Conservation (phyloP, 1,140 invertebrate species). For the Leptopilina boulardi region DNA sequence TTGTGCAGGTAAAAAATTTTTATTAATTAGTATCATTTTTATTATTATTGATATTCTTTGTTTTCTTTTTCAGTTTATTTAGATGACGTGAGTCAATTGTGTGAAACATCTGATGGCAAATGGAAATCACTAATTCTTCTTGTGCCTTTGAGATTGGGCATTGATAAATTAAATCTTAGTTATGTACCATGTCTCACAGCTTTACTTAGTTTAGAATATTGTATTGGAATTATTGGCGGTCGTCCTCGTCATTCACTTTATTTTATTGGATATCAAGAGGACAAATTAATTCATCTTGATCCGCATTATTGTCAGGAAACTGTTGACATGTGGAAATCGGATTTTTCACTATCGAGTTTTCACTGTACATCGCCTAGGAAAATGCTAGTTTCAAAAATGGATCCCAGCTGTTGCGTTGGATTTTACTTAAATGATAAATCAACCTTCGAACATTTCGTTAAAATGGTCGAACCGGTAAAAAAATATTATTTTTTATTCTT, state of each 20-base stretch:
- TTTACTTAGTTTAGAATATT: conserved; percentile 86
- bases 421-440: conserved; percentile 88
- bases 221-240: conserved; percentile 94
- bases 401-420: conserved; percentile 95
- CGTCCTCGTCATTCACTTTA: conserved; percentile 93
- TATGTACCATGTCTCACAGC: conserved; percentile 89
- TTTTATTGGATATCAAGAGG: conserved; percentile 94
- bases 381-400: conserved; percentile 91
- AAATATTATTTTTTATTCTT: conserved; percentile 45
- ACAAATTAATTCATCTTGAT: conserved; percentile 93
- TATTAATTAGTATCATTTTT: conserved; percentile 1
- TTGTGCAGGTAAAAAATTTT: conserved; percentile 82
- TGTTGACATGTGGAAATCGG: conserved; percentile 86
- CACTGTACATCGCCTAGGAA: conserved; percentile 93
- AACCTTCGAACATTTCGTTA: conserved; percentile 87
- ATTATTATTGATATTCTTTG: conserved; percentile 38
- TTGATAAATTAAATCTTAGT: conserved; percentile 88
- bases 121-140: conserved; percentile 90
- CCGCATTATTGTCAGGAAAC: conserved; percentile 95
- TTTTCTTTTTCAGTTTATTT: conserved; percentile 78
- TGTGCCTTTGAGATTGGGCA: conserved; percentile 90
- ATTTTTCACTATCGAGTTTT: conserved; percentile 86
- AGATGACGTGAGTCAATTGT: conserved; percentile 82
- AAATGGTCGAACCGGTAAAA: conserved; percentile 80
- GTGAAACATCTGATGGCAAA: conserved; percentile 77